Base-by-base conservation (phyloP, 2,888 invertebrate genomes). In the Xiphydria camelus region DNA sequence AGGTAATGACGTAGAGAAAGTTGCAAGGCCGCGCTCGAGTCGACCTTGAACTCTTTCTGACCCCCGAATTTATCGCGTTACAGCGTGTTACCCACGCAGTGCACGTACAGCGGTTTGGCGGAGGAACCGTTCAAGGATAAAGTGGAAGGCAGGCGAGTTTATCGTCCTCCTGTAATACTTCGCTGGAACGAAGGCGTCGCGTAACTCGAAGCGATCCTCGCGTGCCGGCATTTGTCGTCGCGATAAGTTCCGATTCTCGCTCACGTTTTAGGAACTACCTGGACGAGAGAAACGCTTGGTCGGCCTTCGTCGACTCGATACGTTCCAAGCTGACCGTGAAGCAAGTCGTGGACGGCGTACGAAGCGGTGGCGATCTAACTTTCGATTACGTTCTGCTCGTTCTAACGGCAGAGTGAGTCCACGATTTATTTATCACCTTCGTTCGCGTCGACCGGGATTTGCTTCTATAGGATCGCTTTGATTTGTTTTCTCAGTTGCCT, bases 381-480 rank as follows among this genome's bases (percentile, higher is more conserved):
- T 92, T 92, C 69, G 92, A 92, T 77, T 92, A 88, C 67, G 79
- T 91, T 9, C 80, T 88, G 48, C 78, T 91, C 46, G 85, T 91
- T 49, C 80, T 91, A 49, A 87, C 91, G 20, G 91, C 91, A 35
- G 89, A 90, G 91, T 91, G 79, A 82, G 83, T 78, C 12, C n/a
- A n/a, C n/a, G n/a, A n/a, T n/a, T 12, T 33, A 17, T 14, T 9
- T 18, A n/a, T 4, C 25, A 33, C 33, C 21, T 33, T n/a, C n/a
- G n/a, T n/a, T n/a, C n/a, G n/a, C n/a, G n/a, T n/a, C n/a, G n/a
- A n/a, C n/a, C n/a, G n/a, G n/a, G n/a, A n/a, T n/a, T n/a, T n/a
- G n/a, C n/a, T n/a, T 49, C 59, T n/a, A n/a, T n/a, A n/a, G n/a
- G n/a, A n/a, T 44, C n/a, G n/a, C n/a, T n/a, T n/a, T n/a, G n/a